Conservation (phyloP, 2,888 invertebrate species). For the Esperia sulphurella region DNA sequence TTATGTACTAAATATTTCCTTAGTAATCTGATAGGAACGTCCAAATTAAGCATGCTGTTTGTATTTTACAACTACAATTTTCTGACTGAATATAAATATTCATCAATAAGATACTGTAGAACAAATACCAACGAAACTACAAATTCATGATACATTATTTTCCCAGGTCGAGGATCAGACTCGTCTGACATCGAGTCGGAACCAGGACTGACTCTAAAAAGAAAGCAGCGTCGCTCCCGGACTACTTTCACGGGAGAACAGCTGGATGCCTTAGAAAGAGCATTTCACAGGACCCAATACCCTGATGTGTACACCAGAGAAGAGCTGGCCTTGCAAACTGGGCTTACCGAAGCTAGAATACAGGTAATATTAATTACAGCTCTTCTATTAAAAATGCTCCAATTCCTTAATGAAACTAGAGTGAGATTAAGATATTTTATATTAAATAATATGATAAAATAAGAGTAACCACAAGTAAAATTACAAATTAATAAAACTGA, state of each 20-base stretch:
- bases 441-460: too few species aligned
- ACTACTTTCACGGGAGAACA: conserved; percentile 97
- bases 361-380: conserved; percentile 78
- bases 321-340: conserved; percentile 93
- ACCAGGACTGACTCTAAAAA: conserved; percentile 92
- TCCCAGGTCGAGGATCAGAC: conserved; percentile 69
- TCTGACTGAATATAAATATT: too few species aligned
- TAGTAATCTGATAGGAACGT: too few species aligned
- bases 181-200: conserved; percentile 91
- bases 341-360: conserved; percentile 95
- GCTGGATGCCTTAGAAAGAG: conserved; percentile 92
- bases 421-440: too few species aligned
- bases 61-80: too few species aligned
- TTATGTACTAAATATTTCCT: too few species aligned
- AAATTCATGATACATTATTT: conserved; percentile 4
- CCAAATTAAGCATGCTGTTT: too few species aligned
- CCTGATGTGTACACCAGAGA: conserved; percentile 97
- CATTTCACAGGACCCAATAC: conserved; percentile 96
- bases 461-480: too few species aligned
- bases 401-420: too few species aligned
- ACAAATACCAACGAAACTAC: conserved; percentile 1
- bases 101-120: background rate
- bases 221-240: conserved; percentile 93
- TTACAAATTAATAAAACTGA: background rate
- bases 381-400: too few species aligned